Conservation (phyloP, 2,888 invertebrate species). For the Odontocerum albicorne region DNA sequence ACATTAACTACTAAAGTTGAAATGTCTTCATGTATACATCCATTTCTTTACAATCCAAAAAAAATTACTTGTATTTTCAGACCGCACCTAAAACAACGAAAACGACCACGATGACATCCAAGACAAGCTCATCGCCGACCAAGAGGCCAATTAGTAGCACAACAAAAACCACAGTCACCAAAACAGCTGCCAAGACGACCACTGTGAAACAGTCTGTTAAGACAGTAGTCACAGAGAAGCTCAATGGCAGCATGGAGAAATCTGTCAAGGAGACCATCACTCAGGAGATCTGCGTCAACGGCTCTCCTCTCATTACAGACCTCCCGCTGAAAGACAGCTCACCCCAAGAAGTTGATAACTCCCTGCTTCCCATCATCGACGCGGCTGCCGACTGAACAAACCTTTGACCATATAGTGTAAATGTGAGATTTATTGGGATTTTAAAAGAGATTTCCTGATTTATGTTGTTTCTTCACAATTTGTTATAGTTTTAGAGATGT, state of each 20-base stretch:
- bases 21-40: too few relatives aligned
- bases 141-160: conserved; percentile 33
- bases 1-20: too few relatives aligned
- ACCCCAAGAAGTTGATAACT: conserved; percentile 33
- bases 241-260: conserved; percentile 34
- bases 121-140: conserved; percentile 35
- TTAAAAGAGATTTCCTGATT: not conserved
- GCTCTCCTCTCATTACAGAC: conserved; percentile 23
- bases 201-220: conserved; percentile 18
- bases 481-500: conserved; percentile 35
- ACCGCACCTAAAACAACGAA: conserved; percentile 41
- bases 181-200: conserved; percentile 26
- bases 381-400: conserved; percentile 30
- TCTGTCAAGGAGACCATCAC: conserved; percentile 19
- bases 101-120: conserved; percentile 38
- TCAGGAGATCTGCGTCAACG: conserved; percentile 22
- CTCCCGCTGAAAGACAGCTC: conserved; percentile 34
- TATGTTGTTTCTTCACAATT: conserved; percentile 19
- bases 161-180: conserved; percentile 23
- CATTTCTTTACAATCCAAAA: too few relatives aligned
- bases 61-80: conserved; percentile 17
- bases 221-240: conserved; percentile 39
- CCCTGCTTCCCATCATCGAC: conserved; percentile 30
- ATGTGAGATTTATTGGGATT: not conserved
- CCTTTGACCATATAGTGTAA: not conserved